phyloP scores from a whole-genome alignment of 2,113 vertebrate genomes.

The Thalassarche chlororhynchos region DNA sequence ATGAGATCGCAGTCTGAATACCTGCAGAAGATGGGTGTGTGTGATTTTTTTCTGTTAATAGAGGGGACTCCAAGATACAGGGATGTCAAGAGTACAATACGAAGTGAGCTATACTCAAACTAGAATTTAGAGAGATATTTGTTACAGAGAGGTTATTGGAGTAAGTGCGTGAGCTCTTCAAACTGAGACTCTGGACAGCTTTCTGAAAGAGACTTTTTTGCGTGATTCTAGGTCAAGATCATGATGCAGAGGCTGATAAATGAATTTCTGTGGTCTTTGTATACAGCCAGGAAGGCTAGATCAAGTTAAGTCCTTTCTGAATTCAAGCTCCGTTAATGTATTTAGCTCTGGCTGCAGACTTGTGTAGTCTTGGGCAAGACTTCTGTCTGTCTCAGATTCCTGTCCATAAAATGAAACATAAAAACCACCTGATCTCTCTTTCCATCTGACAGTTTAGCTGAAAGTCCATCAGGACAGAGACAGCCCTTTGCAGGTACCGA shows the following conservation, averaged over 20 bases:
- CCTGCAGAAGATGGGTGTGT: not conserved
- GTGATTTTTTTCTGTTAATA: not conserved
- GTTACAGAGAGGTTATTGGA: not conserved
- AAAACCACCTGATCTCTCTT: not conserved
- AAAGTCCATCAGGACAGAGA: not conserved
- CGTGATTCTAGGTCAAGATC: not conserved
- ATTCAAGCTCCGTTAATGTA: not conserved
- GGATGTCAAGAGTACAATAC: not conserved
- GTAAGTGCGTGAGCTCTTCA: not conserved
- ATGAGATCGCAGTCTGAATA: not conserved
- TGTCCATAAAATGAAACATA: not conserved
- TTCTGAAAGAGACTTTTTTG: not conserved
- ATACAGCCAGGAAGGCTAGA: not conserved
- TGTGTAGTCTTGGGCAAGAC: not conserved
- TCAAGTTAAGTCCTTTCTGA: not conserved
- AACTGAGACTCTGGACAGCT: not conserved
- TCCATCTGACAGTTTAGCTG: not conserved
- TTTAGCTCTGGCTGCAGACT: not conserved
- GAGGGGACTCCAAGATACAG: not conserved
- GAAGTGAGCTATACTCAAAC: not conserved
- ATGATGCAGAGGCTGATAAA: not conserved
- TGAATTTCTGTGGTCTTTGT: not conserved
- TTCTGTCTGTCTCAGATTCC: not conserved
- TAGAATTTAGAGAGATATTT: not conserved
- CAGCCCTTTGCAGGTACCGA: not conserved